These are phyloP conservation scores for Rhinopomastus cyanomelas DNA, from an alignment of 2,113 vertebrate species.

Conservation along the genomic window DNA sequence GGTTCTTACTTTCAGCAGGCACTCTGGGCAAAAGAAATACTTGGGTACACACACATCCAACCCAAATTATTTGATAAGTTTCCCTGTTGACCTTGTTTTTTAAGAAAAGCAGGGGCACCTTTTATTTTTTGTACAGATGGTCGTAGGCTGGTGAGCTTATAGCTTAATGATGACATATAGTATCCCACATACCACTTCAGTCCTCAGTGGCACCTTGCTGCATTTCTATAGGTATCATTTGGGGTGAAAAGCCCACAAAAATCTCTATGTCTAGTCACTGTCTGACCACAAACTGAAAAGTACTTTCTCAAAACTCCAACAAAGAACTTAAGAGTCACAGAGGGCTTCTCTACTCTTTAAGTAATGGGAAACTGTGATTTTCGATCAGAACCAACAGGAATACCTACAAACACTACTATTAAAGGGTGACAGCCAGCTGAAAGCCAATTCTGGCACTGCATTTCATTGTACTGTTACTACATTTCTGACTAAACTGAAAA, in stretches of 20 bases:
- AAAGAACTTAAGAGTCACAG: not conserved
- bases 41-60: not conserved
- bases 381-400: not conserved
- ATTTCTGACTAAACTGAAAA: not conserved
- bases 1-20: not conserved
- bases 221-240: not conserved
- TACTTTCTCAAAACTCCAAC: not conserved
- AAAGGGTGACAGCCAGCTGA: not conserved
- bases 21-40: not conserved
- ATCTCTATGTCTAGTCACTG: not conserved
- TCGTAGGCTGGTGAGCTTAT: not conserved
- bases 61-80: not conserved
- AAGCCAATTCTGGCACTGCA: not conserved
- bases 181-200: not conserved
- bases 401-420: not conserved
- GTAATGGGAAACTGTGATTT: not conserved
- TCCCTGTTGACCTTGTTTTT: not conserved
- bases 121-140: not conserved
- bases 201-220: fast-evolving
- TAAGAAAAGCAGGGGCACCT: not conserved
- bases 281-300: not conserved
- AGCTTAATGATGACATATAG: not conserved
- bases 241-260: not conserved
- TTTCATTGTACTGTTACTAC: not conserved
- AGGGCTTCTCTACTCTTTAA: not conserved